Conservation (phyloP, 2,888 invertebrate species). For the Cantharis rustica region DNA sequence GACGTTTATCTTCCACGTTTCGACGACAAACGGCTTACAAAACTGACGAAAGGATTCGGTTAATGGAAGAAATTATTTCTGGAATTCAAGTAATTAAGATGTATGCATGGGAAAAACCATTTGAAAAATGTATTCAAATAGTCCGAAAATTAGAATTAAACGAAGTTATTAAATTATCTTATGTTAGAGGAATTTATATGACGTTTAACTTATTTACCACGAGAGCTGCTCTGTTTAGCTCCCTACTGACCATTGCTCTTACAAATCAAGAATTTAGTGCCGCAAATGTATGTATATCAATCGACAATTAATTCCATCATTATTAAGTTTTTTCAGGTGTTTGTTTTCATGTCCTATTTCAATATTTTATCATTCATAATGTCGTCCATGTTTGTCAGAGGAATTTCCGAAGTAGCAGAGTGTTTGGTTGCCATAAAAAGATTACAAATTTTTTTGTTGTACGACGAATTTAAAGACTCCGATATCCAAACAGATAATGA, state of each 20-base stretch:
- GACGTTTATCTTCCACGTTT: conserved; percentile 65
- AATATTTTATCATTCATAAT: conserved; percentile 61
- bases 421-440: conserved; percentile 55
- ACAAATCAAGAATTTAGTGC: conserved; percentile 69
- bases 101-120: conserved; percentile 77
- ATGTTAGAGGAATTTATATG: conserved; percentile 69
- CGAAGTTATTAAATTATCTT: conserved; percentile 65
- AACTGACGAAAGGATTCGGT: conserved; percentile 87
- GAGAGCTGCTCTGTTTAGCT: conserved; percentile 76
- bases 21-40: conserved; percentile 80
- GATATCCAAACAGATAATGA: conserved; percentile 39
- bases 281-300: conserved; percentile 62
- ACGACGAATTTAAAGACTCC: conserved; percentile 46
- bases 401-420: conserved; percentile 57
- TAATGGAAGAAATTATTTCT: conserved; percentile 93
- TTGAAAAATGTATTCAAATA: conserved; percentile 64
- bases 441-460: conserved; percentile 52
- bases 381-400: conserved; percentile 62
- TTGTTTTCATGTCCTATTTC: conserved; percentile 62
- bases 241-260: conserved; percentile 71
- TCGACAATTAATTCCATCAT: background rate
- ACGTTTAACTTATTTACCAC: conserved; percentile 82
- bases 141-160: conserved; percentile 62
- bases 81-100: conserved; percentile 88
- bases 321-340: conserved; percentile 49